Evolutionary conservation across 2,797 vertebrate genomes (phyloP).

Genomic region (Peromyscus nudipes): DNA sequence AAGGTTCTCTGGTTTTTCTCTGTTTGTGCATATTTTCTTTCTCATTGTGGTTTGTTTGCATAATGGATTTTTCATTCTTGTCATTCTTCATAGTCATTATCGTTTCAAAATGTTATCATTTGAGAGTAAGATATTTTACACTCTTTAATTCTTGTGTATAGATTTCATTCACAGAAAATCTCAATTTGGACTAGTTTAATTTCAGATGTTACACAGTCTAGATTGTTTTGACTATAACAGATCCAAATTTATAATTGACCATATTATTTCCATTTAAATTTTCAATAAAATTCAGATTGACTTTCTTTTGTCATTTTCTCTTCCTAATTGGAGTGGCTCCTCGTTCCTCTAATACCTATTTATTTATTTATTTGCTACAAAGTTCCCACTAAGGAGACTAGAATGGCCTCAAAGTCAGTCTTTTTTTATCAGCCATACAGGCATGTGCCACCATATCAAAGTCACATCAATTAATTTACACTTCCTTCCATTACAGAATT

Average conservation of each 20-base stretch:
- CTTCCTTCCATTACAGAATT: constrained; percentile 14
- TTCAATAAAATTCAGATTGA: background rate
- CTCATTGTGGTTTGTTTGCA: background rate
- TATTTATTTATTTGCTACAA: background rate
- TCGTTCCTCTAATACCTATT: background rate
- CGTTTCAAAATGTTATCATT: background rate
- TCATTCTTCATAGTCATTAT: background rate
- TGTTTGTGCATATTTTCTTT: constrained; percentile 50
- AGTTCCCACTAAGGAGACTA: background rate
- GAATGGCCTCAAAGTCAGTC: background rate
- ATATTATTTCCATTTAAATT: constrained; percentile 20
- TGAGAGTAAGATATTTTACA: constrained; percentile 30
- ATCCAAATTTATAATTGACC: background rate
- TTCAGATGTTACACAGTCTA: constrained; percentile 31
- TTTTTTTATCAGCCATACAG: background rate
- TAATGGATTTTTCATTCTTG: constrained; percentile 19
- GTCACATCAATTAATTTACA: background rate
- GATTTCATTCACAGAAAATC: constrained; percentile 27
- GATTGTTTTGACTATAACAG: background rate
- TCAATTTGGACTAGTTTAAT: background rate
- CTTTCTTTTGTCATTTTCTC: constrained; percentile 29
- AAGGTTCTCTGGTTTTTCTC: background rate
- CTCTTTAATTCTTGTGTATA: constrained; percentile 16
- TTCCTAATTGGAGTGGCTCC: constrained; percentile 7
- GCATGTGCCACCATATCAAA: no score